These are phyloP conservation scores for Plotosus lineatus DNA, from an alignment of 2,113 vertebrate species.

Conservation along the genomic window DNA sequence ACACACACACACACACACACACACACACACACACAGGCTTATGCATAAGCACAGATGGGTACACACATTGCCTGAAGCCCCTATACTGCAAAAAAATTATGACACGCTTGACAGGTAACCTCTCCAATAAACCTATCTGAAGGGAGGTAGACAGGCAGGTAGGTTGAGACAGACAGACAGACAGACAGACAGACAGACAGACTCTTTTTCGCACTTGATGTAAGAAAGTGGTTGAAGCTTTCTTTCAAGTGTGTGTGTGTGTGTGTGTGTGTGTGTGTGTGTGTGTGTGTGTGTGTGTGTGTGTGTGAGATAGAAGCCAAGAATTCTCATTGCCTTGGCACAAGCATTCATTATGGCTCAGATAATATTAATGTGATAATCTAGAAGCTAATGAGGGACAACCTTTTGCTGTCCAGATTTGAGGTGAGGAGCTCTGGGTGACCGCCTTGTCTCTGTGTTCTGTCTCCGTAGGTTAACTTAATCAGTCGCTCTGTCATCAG, in stretches of 20 bases:
- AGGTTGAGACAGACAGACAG: conserved; percentile 3
- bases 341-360: conserved; percentile 22
- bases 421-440: conserved; percentile 9
- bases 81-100: conserved; percentile 35
- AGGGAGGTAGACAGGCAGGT: conserved; percentile 53
- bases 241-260: background rate
- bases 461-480: conserved; percentile 2
- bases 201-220: background rate
- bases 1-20: conserved; percentile 17
- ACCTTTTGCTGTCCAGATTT: conserved; percentile 11
- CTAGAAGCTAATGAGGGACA: conserved; percentile 41
- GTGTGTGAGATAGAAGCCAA: background rate
- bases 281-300: background rate
- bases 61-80: background rate
- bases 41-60: conserved; percentile 17
- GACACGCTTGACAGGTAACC: conserved; percentile 41
- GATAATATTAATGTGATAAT: conserved; percentile 41
- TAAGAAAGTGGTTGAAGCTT: background rate
- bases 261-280: background rate
- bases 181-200: background rate
- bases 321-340: conserved; percentile 22
- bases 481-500: conserved; percentile 17
- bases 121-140: conserved; percentile 50
- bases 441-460: background rate
- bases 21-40: conserved; percentile 2